A percentile compares a stretch with the other conserved stretches of the same genome.
phyloP scores from a whole-genome alignment of 2,113 vertebrate species.

The Garra rufa region DNA sequence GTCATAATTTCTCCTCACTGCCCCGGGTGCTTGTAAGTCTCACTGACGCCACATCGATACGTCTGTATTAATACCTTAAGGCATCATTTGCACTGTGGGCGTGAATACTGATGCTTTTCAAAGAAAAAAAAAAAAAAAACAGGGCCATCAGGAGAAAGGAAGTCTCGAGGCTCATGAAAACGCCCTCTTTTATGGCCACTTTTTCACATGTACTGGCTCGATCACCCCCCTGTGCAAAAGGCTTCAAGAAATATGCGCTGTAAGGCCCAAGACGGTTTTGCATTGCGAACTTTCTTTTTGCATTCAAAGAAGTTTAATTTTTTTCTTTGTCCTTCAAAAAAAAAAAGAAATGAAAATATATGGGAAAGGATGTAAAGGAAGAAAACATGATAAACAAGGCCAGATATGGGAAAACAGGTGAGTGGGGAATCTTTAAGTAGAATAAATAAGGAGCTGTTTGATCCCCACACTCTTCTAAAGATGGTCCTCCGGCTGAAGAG shows the following conservation, averaged over 20 bases:
- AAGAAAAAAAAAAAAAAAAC: conserved; percentile 2
- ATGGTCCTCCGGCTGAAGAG: conserved; percentile 25
- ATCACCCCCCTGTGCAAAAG: conserved; percentile 74
- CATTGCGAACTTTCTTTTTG: conserved; percentile 80
- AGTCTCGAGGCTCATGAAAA: conserved; percentile 50
- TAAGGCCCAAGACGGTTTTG: conserved; percentile 76
- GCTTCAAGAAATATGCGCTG: conserved; percentile 74
- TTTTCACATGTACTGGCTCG: conserved; percentile 49
- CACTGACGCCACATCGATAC: conserved; percentile 67
- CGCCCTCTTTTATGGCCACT: conserved; percentile 54
- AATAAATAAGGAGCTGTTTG: conserved; percentile 28
- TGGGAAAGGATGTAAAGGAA: conserved; percentile 30
- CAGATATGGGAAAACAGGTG: conserved; percentile 43
- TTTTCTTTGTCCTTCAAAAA: conserved; percentile 56
- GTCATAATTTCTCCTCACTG: conserved; percentile 77
- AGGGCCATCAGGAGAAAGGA: conserved; percentile 55
- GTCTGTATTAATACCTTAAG: conserved; percentile 83
- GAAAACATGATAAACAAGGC: conserved; percentile 47
- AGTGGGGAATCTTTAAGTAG: not conserved
- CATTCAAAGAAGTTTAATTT: conserved; percentile 75
- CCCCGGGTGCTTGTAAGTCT: conserved; percentile 68
- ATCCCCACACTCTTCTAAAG: conserved; percentile 43
- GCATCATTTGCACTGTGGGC: conserved; percentile 81
- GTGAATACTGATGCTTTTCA: conserved; percentile 64
- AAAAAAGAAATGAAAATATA: conserved; percentile 51